Evolutionary conservation across 2,113 vertebrate genomes (phyloP).

Genomic region (Mionectes macconnelli): DNA sequence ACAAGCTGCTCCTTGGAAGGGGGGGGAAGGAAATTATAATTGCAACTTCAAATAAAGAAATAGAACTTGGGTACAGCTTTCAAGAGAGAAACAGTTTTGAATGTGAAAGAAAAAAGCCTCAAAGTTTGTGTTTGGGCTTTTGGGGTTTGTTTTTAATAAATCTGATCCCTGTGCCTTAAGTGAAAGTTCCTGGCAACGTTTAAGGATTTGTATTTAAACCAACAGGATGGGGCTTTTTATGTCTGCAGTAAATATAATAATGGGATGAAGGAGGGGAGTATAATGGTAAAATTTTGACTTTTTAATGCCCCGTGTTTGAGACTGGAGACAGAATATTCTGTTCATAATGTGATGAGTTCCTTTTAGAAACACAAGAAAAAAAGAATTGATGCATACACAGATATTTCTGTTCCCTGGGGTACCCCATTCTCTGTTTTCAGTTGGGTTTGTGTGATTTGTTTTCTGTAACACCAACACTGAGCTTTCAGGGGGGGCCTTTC

Average conservation of each 20-base stretch:
- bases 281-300: neutral
- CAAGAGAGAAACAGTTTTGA: neutral
- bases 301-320: neutral
- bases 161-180: neutral
- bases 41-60: neutral
- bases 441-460: neutral
- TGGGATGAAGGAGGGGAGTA: neutral
- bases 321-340: neutral
- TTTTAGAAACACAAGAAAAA: neutral
- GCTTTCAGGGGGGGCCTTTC: neutral
- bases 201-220: neutral
- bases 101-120: neutral
- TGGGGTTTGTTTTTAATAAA: neutral
- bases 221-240: neutral
- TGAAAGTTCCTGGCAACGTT: neutral
- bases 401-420: neutral
- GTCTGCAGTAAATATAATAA: neutral
- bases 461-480: neutral
- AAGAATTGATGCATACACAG: rapidly evolving
- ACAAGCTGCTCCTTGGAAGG: neutral
- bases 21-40: neutral
- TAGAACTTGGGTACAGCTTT: neutral
- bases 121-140: neutral
- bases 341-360: neutral
- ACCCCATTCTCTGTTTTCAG: neutral